Conservation (phyloP, 2,797 vertebrate species). For the Propithecus deckenii region DNA sequence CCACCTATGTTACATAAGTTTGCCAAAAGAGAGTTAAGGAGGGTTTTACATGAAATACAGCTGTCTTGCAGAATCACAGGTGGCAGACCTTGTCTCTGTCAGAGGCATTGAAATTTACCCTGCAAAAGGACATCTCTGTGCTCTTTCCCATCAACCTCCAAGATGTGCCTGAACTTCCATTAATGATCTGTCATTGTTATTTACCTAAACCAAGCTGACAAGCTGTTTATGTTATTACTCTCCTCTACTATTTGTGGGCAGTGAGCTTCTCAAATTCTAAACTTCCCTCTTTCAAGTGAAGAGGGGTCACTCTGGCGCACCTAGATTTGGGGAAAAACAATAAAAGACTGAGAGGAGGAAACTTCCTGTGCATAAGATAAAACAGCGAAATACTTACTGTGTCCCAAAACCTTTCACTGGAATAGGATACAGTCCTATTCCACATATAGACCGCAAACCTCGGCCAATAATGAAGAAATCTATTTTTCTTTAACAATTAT, state of each 20-base stretch:
- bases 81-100: not conserved
- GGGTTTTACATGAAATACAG: not conserved
- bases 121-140: conserved; percentile 2
- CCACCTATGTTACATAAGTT: not conserved
- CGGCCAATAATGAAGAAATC: not conserved
- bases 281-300: not conserved
- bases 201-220: conserved; percentile 26
- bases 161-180: not conserved
- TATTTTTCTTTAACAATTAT: conserved; percentile 11
- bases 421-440: not conserved
- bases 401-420: not conserved
- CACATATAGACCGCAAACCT: not conserved
- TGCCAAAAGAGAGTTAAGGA: not conserved
- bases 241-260: not conserved
- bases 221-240: not conserved
- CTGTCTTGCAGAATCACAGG: not conserved
- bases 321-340: not conserved
- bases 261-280: not conserved
- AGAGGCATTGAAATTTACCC: not conserved
- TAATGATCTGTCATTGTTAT: conserved; percentile 22
- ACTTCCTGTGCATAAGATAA: not conserved
- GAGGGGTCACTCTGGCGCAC: not conserved
- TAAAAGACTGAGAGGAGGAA: not conserved
- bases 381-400: not conserved
- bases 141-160: not conserved